Evolutionary conservation across 1,140 invertebrate genomes (phyloP).

Genomic region (Drosophila littoralis): DNA sequence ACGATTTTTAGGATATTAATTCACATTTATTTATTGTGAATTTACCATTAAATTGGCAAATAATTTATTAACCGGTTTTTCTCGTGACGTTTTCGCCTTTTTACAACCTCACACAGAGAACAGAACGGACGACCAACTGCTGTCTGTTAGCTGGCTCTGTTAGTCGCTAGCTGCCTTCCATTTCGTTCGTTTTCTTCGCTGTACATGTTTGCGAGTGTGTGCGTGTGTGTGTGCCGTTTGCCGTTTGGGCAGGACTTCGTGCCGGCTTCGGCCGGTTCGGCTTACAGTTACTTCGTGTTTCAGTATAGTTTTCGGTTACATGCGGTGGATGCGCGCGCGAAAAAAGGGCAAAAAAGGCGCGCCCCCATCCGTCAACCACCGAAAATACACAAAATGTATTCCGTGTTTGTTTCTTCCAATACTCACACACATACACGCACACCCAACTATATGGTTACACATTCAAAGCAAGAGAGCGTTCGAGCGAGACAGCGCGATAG

Average conservation of each 20-base stretch:
- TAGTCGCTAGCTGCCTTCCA: constrained; percentile 29
- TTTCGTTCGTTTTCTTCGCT: constrained; percentile 41
- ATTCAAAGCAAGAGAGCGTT: constrained; percentile 8
- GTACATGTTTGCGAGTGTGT: constrained; percentile 23
- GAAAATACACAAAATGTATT: constrained; percentile 70
- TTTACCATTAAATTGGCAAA: constrained; percentile 76
- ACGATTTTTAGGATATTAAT: constrained; percentile 49
- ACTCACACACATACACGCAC: background rate
- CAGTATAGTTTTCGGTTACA: constrained; percentile 74
- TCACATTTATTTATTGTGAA: constrained; percentile 66
- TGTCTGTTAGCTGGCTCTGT: constrained; percentile 48
- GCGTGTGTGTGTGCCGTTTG: constrained; percentile 36
- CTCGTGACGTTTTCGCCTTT: constrained; percentile 81
- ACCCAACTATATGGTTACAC: background rate
- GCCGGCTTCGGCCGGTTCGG: constrained; percentile 41
- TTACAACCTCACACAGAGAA: constrained; percentile 80
- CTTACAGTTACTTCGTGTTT: constrained; percentile 19
- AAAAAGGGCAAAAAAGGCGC: constrained; percentile 70
- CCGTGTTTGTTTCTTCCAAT: constrained; percentile 45
- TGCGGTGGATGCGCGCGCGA: constrained; percentile 53
- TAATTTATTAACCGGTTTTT: constrained; percentile 84
- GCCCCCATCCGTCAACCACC: constrained; percentile 60
- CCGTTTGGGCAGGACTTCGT: constrained; percentile 47
- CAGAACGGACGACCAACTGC: constrained; percentile 60
- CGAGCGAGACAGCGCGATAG: constrained; percentile 7